Conservation (phyloP, 2,888 invertebrate species). For the Linnaemya vulpina region DNA sequence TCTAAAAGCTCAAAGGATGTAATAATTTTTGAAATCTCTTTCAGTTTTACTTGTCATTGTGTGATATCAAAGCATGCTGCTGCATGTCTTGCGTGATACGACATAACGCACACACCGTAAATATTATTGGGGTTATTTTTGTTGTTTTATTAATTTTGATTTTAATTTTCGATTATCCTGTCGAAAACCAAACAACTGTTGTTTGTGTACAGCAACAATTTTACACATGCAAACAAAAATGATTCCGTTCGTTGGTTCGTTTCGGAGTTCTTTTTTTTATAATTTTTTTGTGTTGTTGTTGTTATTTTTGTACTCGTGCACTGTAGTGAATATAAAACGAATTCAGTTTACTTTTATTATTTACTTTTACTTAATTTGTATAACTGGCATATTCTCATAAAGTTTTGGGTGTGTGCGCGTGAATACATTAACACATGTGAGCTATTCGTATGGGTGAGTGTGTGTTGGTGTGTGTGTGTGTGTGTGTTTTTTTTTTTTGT, state of each 20-base stretch:
- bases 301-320: background rate
- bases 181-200: slow-evolving; percentile 14
- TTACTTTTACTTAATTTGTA: slow-evolving; percentile 39
- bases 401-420: slow-evolving; percentile 19
- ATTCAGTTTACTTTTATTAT: slow-evolving; percentile 29
- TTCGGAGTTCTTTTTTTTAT: background rate
- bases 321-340: background rate
- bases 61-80: background rate
- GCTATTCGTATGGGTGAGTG: no score
- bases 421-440: background rate
- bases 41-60: slow-evolving; percentile 3
- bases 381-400: slow-evolving; percentile 24
- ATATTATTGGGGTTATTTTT: background rate
- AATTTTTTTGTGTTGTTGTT: no score
- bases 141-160: slow-evolving; percentile 55
- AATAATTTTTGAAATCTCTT: background rate
- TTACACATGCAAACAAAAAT: slow-evolving; percentile 17
- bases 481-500: background rate
- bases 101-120: slow-evolving; percentile 5
- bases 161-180: slow-evolving; percentile 62
- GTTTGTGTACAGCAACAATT: background rate
- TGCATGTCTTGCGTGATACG: background rate
- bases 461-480: background rate
- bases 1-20: background rate
- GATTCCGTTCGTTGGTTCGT: background rate